These are phyloP conservation scores for Trissoscelio sp. DNA, from an alignment of 2,888 invertebrate species.

Conservation along the genomic window DNA sequence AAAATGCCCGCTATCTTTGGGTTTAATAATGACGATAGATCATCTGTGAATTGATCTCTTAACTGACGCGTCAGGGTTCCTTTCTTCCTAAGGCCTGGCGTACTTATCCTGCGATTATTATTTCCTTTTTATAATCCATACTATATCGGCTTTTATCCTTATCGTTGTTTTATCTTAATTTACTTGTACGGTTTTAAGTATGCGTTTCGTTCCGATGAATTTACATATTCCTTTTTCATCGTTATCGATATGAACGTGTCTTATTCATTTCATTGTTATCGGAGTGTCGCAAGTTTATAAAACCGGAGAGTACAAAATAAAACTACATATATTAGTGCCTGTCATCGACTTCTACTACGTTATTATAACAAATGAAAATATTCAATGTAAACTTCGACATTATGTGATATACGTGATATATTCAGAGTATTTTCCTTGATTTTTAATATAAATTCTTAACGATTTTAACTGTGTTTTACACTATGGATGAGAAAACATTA, in stretches of 20 bases:
- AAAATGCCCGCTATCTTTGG: neutral
- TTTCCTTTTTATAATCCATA: conserved; percentile 11
- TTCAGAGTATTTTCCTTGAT: no score
- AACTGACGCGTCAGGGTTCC: neutral
- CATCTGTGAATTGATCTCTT: neutral
- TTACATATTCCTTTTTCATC: conserved; percentile 33
- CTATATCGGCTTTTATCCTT: conserved; percentile 15
- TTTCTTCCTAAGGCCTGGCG: neutral
- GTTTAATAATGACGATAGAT: neutral
- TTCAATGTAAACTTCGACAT: no score
- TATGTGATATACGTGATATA: no score
- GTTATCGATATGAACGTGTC: conserved; percentile 23
- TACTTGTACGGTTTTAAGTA: conserved; percentile 33
- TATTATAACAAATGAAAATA: no score
- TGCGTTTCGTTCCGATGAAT: conserved; percentile 31
- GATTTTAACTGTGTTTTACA: no score
- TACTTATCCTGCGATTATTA: neutral
- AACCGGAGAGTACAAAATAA: neutral
- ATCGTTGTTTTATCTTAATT: conserved; percentile 51
- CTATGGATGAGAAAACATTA: no score
- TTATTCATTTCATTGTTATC: conserved; percentile 33
- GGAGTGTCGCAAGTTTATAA: neutral
- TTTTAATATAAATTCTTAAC: no score
- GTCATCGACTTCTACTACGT: no score
- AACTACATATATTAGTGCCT: neutral